A percentile compares a stretch with the other conserved stretches of the same genome.
phyloP scores from a whole-genome alignment of 92 coral and sea anemone genomes.

The Epizoanthus ramosus region DNA sequence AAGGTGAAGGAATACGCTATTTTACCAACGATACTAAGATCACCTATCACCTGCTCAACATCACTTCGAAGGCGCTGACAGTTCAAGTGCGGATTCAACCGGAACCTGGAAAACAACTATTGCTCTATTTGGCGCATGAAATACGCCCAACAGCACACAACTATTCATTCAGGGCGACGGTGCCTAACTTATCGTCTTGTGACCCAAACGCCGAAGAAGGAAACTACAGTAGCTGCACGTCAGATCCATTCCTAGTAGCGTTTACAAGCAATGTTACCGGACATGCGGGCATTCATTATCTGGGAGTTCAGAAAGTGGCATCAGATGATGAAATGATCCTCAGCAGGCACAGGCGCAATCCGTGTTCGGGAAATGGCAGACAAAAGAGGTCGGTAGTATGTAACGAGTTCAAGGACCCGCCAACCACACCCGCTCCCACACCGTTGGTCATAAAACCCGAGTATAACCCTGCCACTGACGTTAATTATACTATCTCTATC shows the following conservation, averaged over 20 bases:
- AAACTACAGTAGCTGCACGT: constrained; percentile 56
- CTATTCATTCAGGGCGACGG: constrained; percentile 55
- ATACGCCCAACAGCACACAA: constrained; percentile 63
- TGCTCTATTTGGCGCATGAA: constrained; percentile 60
- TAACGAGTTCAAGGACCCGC: constrained; percentile 87
- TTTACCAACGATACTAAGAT: constrained; percentile 49
- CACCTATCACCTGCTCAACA: constrained; percentile 67
- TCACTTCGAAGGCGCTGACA: constrained; percentile 64
- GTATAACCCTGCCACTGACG: constrained; percentile 72
- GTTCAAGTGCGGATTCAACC: constrained; percentile 69
- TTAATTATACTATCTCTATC: constrained; percentile 76
- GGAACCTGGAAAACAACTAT: constrained; percentile 52
- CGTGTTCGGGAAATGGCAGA: constrained; percentile 76
- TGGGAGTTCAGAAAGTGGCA: constrained; percentile 58
- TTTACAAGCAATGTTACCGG: constrained; percentile 65
- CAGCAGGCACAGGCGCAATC: constrained; percentile 71
- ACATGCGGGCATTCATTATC: constrained; percentile 57
- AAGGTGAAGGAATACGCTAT: constrained; percentile 14
- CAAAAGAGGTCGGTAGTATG: constrained; percentile 73
- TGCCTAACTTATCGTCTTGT: constrained; percentile 81
- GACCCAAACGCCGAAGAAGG: constrained; percentile 30
- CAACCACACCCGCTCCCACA: constrained; percentile 85
- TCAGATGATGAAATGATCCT: constrained; percentile 12
- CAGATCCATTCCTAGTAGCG: constrained; percentile 54
- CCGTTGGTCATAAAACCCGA: constrained; percentile 55